Evolutionary conservation across 1,140 invertebrate species (phyloP).

Genomic region (Macrobrachium nipponense): DNA sequence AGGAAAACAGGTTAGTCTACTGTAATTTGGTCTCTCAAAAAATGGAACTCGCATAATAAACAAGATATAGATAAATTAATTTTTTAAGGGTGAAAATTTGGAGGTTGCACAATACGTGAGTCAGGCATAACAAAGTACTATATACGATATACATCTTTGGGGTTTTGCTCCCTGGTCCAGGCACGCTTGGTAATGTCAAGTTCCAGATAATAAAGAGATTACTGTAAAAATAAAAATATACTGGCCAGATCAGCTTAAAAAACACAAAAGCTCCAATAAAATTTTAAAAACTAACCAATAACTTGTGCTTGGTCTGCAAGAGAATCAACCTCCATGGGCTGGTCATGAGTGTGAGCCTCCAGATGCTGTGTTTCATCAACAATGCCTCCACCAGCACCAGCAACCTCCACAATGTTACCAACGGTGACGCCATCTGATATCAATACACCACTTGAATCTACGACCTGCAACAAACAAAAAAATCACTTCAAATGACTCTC

Average conservation of each 20-base stretch:
- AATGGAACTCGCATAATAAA: too few relatives aligned
- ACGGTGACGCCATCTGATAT: slow-evolving; percentile 61
- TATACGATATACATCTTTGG: too few relatives aligned
- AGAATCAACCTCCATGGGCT: slow-evolving; percentile 62
- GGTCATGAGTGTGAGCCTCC: slow-evolving; percentile 37
- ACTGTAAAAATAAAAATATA: too few relatives aligned
- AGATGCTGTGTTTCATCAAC: slow-evolving; percentile 36
- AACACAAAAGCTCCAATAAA: background rate
- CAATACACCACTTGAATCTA: slow-evolving; percentile 56
- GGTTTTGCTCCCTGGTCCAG: too few relatives aligned
- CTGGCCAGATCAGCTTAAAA: background rate
- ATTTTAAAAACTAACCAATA: slow-evolving; percentile 62
- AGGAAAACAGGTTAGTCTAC: too few relatives aligned
- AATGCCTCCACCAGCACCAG: slow-evolving; percentile 35
- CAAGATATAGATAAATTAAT: too few relatives aligned
- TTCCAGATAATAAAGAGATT: too few relatives aligned
- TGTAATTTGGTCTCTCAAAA: too few relatives aligned
- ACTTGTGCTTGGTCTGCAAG: slow-evolving; percentile 50
- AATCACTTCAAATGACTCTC: background rate
- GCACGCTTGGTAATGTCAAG: too few relatives aligned
- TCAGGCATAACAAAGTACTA: too few relatives aligned
- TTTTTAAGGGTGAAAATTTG: too few relatives aligned
- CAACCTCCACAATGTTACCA: slow-evolving; percentile 61
- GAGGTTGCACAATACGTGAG: too few relatives aligned
- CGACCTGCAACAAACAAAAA: slow-evolving; percentile 37